phyloP scores from a whole-genome alignment of 2,888 invertebrate species.

The Protula sp. region DNA sequence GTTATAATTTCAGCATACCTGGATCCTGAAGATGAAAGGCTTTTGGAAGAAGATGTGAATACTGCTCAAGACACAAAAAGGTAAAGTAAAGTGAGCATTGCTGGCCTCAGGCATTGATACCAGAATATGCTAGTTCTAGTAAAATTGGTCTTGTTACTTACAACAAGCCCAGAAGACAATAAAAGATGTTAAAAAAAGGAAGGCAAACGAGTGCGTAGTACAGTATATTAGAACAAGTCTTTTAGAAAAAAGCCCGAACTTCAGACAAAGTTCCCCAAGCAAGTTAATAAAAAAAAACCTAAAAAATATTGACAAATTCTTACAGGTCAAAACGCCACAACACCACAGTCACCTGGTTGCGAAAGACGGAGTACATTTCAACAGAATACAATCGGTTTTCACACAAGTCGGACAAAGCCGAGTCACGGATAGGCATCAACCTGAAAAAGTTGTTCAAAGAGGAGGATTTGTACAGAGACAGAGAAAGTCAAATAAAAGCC shows the following conservation, averaged over 20 bases:
- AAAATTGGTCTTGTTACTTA: no score
- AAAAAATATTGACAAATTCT: no score
- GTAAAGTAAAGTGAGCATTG: no score
- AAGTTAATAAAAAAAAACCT: no score
- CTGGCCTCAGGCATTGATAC: no score
- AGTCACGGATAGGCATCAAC: slow-evolving; percentile 86
- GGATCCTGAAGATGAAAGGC: slow-evolving; percentile 88
- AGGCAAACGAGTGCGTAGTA: no score
- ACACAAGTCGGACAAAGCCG: slow-evolving; percentile 93
- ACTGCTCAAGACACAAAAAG: slow-evolving; percentile 50
- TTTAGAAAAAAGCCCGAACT: no score
- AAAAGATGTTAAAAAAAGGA: no score
- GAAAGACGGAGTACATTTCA: slow-evolving; percentile 97
- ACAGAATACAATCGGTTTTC: slow-evolving; percentile 97
- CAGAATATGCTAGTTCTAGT: no score
- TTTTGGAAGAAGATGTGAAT: slow-evolving; percentile 81
- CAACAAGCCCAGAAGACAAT: no score
- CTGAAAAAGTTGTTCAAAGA: slow-evolving; percentile 86
- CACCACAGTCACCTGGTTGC: slow-evolving; percentile 93
- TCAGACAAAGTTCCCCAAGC: no score
- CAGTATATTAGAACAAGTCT: no score
- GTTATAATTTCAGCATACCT: slow-evolving; percentile 56
- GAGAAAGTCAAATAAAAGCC: slow-evolving; percentile 93
- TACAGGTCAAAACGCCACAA: slow-evolving; percentile 63
- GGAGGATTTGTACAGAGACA: slow-evolving; percentile 90